Evolutionary conservation across 2,113 vertebrate species (phyloP).

Genomic region (Coturnix japonica): DNA sequence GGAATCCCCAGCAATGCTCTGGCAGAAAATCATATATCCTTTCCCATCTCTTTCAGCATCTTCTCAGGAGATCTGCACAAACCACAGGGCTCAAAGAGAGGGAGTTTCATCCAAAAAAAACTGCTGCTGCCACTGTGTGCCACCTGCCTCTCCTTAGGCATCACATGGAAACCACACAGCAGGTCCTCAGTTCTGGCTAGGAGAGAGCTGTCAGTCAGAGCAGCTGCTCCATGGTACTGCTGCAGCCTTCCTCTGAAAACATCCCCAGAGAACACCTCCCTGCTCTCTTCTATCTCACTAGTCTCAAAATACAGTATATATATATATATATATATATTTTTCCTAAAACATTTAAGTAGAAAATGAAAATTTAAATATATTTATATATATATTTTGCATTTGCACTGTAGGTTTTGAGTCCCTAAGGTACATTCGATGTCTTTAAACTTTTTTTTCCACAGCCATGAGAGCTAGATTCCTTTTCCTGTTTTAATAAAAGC

Average conservation of each 20-base stretch:
- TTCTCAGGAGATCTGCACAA: background rate
- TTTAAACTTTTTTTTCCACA: background rate
- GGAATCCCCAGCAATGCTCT: background rate
- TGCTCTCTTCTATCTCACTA: background rate
- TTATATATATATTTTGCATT: background rate
- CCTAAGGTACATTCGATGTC: background rate
- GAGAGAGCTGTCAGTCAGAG: background rate
- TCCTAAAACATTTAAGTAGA: background rate
- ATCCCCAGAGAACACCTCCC: accelerated
- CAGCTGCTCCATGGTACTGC: background rate
- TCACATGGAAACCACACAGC: background rate
- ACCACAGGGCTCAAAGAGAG: background rate
- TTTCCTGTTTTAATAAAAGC: background rate
- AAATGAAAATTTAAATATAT: background rate
- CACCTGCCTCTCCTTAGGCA: background rate
- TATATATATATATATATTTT: no score
- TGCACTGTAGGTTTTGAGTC: background rate
- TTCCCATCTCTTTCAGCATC: background rate
- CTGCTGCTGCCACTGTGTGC: accelerated
- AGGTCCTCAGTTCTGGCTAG: background rate
- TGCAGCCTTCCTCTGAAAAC: background rate
- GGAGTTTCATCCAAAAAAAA: background rate
- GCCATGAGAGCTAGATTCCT: background rate
- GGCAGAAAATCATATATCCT: background rate
- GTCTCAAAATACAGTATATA: background rate